Conservation (phyloP, 92 coral and sea anemone species). For the Phymanthus crucifer region DNA sequence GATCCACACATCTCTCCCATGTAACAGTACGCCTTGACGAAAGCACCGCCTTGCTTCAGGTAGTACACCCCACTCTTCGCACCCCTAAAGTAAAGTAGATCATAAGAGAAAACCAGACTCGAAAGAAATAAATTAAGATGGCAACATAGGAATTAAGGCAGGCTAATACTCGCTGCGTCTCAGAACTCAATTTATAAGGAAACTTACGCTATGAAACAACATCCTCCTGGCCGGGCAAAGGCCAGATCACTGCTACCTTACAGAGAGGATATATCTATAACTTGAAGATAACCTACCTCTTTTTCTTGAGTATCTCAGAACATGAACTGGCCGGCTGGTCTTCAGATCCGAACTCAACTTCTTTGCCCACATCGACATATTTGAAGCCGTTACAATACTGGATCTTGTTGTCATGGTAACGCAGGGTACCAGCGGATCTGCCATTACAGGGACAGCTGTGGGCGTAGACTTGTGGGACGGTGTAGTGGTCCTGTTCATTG, state of each 20-base stretch:
- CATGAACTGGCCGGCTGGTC: conserved; percentile 41
- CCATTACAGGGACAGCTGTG: conserved; percentile 42
- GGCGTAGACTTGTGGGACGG: conserved; percentile 16
- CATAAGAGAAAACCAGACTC: no score
- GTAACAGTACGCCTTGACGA: no score
- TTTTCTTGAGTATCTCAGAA: conserved; percentile 5
- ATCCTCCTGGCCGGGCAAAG: no score
- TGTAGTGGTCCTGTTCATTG: neutral
- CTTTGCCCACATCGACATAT: conserved; percentile 15
- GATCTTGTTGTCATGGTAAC: conserved; percentile 48
- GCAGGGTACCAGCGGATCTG: conserved; percentile 46
- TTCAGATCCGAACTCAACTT: conserved; percentile 1
- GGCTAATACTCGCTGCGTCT: no score
- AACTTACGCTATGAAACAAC: no score
- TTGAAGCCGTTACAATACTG: conserved; percentile 50
- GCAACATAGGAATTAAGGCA: no score
- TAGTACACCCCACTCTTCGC: conserved; percentile 24
- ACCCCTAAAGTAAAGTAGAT: no score
- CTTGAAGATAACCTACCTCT: neutral
- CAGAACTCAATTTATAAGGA: no score
- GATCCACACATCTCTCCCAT: conserved; percentile 31
- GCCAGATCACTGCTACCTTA: no score
- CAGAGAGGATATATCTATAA: no score
- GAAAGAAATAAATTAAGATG: no score
- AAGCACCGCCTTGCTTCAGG: conserved; percentile 15